These are phyloP conservation scores for Myotis yumanensis DNA, from an alignment of 2,113 vertebrate species.

Conservation along the genomic window DNA sequence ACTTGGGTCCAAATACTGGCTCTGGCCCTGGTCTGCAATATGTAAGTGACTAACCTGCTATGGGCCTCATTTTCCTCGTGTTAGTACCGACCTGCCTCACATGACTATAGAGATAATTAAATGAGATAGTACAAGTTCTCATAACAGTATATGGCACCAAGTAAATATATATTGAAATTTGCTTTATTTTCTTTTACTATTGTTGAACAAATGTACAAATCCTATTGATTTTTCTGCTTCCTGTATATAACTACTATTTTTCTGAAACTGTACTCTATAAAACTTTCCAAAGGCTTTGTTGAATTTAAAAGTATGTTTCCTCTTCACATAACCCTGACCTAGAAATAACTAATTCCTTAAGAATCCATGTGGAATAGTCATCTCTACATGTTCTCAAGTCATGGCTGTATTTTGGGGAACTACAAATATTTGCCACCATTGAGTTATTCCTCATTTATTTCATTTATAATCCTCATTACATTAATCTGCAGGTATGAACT, in stretches of 20 bases:
- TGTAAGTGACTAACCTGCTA: accelerated
- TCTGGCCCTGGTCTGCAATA: neutral
- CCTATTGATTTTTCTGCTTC: neutral
- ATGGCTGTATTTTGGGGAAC: neutral
- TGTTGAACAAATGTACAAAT: neutral
- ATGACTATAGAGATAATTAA: neutral
- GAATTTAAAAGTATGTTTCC: neutral
- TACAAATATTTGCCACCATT: neutral
- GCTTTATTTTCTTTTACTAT: neutral
- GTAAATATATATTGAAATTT: neutral
- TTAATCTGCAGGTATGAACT: neutral
- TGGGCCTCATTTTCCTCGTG: neutral
- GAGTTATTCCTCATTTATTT: neutral
- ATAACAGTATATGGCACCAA: neutral
- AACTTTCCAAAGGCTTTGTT: neutral
- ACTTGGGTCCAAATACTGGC: neutral
- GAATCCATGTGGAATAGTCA: neutral
- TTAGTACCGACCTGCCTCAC: neutral
- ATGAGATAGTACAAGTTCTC: neutral
- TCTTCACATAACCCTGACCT: neutral
- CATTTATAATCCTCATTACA: neutral
- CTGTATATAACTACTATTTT: neutral
- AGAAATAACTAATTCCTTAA: neutral
- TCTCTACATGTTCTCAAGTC: neutral
- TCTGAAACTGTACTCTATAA: neutral